Evolutionary conservation across 2,113 vertebrate genomes (phyloP).

Genomic region (Ifrita kowaldi): DNA sequence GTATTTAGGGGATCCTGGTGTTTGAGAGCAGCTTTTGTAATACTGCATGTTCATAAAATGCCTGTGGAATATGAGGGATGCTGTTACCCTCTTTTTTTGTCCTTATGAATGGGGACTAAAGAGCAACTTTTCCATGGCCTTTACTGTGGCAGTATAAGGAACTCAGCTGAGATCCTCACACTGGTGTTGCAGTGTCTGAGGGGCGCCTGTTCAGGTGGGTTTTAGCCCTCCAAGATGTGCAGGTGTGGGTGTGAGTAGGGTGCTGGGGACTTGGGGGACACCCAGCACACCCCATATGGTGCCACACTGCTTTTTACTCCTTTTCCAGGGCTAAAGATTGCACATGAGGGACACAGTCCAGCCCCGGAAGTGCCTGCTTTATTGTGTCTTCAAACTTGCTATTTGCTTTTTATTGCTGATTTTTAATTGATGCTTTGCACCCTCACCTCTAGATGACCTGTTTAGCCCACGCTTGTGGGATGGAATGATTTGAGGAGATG

Average conservation of each 20-base stretch:
- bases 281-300: fast-evolving
- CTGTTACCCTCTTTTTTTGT: background rate
- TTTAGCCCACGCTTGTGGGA: background rate
- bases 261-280: background rate
- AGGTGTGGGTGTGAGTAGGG: background rate
- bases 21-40: background rate
- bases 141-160: background rate
- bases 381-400: background rate
- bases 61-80: background rate
- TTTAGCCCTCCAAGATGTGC: background rate
- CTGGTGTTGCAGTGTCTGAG: background rate
- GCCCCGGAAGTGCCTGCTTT: background rate
- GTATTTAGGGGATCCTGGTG: background rate
- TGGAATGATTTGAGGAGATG: background rate
- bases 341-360: background rate
- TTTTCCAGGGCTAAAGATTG: background rate
- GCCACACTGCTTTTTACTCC: background rate
- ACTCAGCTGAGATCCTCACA: background rate
- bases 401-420: background rate
- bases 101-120: background rate
- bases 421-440: background rate
- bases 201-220: background rate
- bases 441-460: background rate
- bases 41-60: background rate
- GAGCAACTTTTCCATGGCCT: background rate